Base-by-base conservation (phyloP, 2,113 vertebrate species). In the Barnardius zonarius region DNA sequence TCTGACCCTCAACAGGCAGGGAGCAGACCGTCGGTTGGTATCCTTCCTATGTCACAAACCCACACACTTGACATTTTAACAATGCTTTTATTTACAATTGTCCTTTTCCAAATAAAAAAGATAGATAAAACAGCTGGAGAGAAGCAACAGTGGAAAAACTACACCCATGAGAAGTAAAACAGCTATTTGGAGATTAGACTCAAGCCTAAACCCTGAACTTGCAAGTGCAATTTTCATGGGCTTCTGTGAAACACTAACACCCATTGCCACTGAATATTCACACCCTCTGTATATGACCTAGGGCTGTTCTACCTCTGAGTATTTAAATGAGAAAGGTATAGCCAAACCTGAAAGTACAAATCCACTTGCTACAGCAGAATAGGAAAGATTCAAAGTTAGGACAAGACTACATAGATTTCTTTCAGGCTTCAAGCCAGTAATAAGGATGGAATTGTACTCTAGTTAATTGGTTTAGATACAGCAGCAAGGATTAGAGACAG, bases 381-480 rank as follows among this genome's bases (percentile, higher is more conserved):
- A 67, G 70, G 54, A 48, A 78, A 92, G 59, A 87, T 96, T 77
- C 93, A 92, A 93, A 91, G 63, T 86, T 76, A 80, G 70, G 83
- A 74, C 70, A 79, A 93, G 83, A 94, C 93, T 92, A 94, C 66
- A 77, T 0, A 93, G 86, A 76, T 91, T 91, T 83, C 89, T 69
- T 87, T 73, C 93, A 93, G 78, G 83, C 86, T 89, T 74, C 83
- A 70, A 91, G 91, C 62, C 54, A 70, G 30, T 94, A 96, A 94
- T 94, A 77, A 92, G 95, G 92, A 94, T 95, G 84, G 91, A 92
- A 85, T 92, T 92, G 68, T 93, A 82, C 93, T 97, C 92, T 63
- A 95, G n/a, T 97, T 97, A 95, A 97, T 95, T 82, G 95, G 96
- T 96, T 97, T 97, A 96, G 93, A 86, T 51, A 49, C 54, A 94